Conservation (phyloP, 2,113 vertebrate genomes). For the Connochaetes taurinus region DNA sequence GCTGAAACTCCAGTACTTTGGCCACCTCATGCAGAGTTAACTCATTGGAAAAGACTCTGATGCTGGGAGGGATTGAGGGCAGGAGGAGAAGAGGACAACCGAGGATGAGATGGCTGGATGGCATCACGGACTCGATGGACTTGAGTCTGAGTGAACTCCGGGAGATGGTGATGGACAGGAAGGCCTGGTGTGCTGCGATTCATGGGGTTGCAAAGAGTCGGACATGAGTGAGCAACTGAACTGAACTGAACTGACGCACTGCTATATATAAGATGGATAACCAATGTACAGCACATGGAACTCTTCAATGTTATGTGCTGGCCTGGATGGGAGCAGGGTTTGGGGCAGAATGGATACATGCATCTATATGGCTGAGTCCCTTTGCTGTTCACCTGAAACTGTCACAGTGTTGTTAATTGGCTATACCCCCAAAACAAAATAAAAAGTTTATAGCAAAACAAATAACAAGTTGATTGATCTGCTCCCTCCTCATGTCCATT, state of each 20-base stretch:
- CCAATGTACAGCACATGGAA: not conserved
- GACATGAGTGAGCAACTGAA: rapidly evolving
- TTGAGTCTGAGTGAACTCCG: too few species aligned
- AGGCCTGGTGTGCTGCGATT: too few species aligned
- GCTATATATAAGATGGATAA: not conserved
- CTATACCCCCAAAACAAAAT: not conserved
- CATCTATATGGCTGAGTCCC: not conserved
- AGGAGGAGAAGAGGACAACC: too few species aligned
- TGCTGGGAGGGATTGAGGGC: too few species aligned
- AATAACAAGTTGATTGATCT: not conserved
- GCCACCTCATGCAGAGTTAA: too few species aligned
- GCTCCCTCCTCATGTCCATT: not conserved
- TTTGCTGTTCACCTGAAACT: not conserved
- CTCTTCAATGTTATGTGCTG: not conserved
- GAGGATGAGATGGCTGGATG: too few species aligned
- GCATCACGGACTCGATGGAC: rapidly evolving
- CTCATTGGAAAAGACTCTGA: too few species aligned
- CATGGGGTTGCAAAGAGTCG: too few species aligned
- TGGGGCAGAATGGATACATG: not conserved
- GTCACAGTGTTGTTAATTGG: not conserved
- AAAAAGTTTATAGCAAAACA: not conserved
- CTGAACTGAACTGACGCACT: not conserved
- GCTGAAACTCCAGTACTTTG: too few species aligned
- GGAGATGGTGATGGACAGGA: too few species aligned
- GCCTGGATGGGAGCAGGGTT: not conserved